Evolutionary conservation across 2,888 invertebrate species (phyloP).

Genomic region (Arctia plantaginis): DNA sequence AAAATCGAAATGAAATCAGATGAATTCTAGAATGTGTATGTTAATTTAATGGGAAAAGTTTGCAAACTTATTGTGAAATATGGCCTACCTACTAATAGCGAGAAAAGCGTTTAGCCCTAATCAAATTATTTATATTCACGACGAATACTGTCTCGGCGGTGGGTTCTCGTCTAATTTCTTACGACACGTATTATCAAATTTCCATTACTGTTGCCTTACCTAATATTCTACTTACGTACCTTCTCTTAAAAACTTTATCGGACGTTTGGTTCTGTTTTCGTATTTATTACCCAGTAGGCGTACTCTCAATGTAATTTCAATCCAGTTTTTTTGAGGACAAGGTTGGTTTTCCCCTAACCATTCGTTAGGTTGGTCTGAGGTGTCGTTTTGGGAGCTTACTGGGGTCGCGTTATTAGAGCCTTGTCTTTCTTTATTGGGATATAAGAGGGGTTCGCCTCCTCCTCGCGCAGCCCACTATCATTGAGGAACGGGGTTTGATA

Average conservation of each 20-base stretch:
- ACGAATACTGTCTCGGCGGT: constrained; percentile 41
- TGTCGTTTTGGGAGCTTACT: constrained; percentile 79
- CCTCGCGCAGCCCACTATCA: constrained; percentile 22
- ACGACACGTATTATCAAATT: constrained; percentile 69
- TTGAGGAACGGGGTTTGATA: constrained; percentile 26
- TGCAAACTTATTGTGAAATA: not conserved
- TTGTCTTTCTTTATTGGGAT: constrained; percentile 82
- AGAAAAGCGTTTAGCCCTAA: constrained; percentile 23
- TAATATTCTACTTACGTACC: constrained; percentile 71
- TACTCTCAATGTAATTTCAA: constrained; percentile 32
- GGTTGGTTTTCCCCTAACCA: constrained; percentile 54
- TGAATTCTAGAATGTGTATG: not conserved
- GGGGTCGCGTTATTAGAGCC: constrained; percentile 78
- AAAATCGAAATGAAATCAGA: not conserved
- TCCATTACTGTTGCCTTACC: constrained; percentile 65
- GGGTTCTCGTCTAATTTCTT: constrained; percentile 49
- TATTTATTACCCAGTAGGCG: constrained; percentile 67
- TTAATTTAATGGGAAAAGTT: constrained; percentile 3
- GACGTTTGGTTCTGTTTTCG: constrained; percentile 74
- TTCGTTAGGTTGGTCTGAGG: constrained; percentile 64
- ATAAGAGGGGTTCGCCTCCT: constrained; percentile 66
- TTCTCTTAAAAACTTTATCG: constrained; percentile 75
- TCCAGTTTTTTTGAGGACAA: constrained; percentile 42
- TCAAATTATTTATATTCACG: constrained; percentile 67
- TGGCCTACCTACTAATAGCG: constrained; percentile 1